Conservation (phyloP, 1,140 invertebrate species). For the Pseudoatta argentina region DNA sequence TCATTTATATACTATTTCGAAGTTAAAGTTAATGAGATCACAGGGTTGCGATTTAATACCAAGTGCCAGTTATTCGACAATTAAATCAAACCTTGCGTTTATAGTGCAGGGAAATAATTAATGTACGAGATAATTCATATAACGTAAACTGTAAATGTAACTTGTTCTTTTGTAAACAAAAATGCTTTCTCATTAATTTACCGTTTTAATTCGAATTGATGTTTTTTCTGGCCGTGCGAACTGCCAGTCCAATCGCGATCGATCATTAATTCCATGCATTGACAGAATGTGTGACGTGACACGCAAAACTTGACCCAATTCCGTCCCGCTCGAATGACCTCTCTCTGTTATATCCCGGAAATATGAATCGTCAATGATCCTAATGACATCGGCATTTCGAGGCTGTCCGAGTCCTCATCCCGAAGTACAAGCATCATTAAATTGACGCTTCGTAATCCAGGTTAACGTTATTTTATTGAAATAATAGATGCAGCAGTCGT, state of each 20-base stretch:
- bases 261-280: slow-evolving; percentile 61
- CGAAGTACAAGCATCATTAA: slow-evolving; percentile 65
- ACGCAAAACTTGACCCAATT: slow-evolving; percentile 72
- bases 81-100: background rate
- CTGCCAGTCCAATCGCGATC: slow-evolving; percentile 43
- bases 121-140: background rate
- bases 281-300: slow-evolving; percentile 71
- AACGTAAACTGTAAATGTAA: background rate
- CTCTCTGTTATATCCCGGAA: slow-evolving; percentile 72
- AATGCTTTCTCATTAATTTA: slow-evolving; percentile 24
- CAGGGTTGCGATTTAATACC: background rate
- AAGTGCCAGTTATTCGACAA: background rate
- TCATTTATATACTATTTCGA: background rate
- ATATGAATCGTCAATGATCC: slow-evolving; percentile 75
- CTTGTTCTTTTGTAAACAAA: background rate
- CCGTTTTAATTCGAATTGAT: slow-evolving; percentile 27
- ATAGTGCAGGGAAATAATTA: background rate
- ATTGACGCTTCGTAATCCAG: slow-evolving; percentile 58
- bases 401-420: slow-evolving; percentile 8
- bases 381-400: slow-evolving; percentile 69
- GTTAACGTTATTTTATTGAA: slow-evolving; percentile 71
- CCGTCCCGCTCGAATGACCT: slow-evolving; percentile 53
- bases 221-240: slow-evolving; percentile 35
- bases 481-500: slow-evolving; percentile 55
- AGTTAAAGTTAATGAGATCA: slow-evolving; percentile 19